A percentile compares a stretch with the other conserved stretches of the same genome.
Evolutionary conservation across 2,888 invertebrate genomes (phyloP).

Genomic region (Imbricaverruca yamaguchii): DNA sequence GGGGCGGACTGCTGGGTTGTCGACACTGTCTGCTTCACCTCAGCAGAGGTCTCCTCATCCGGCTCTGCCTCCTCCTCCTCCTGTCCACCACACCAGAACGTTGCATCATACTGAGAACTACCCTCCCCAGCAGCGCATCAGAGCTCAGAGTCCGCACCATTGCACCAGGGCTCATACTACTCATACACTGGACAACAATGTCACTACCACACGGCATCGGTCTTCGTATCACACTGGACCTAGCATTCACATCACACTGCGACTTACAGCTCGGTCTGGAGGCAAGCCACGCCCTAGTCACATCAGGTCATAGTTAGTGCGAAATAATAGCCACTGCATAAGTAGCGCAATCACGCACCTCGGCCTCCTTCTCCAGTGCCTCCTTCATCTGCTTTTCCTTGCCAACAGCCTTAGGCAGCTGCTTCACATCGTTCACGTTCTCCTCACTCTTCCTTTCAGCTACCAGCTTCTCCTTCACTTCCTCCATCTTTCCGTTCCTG

Average conservation of each 20-base stretch:
- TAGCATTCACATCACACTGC: no score
- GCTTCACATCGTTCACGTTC: neutral
- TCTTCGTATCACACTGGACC: no score
- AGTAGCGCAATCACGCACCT: neutral
- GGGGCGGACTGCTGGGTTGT: neutral
- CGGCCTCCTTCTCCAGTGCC: neutral
- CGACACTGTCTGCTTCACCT: slow-evolving; percentile 26
- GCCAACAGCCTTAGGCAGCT: neutral
- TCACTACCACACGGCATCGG: no score
- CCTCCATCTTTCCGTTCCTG: slow-evolving; percentile 47
- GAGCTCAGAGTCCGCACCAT: no score
- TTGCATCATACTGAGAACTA: no score
- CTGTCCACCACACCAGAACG: slow-evolving; percentile 12
- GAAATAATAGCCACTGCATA: no score
- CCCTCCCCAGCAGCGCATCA: no score
- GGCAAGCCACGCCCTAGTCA: no score
- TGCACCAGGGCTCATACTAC: no score
- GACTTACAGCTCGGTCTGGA: no score
- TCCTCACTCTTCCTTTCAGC: neutral
- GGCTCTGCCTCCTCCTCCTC: slow-evolving; percentile 23
- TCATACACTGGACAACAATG: no score
- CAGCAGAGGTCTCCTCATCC: slow-evolving; percentile 25
- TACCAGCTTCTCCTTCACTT: neutral
- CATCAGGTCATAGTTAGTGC: no score
- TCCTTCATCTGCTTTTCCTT: slow-evolving; percentile 4